Base-by-base conservation (phyloP, 2,113 vertebrate genomes). In the Planiliza haematocheilus region DNA sequence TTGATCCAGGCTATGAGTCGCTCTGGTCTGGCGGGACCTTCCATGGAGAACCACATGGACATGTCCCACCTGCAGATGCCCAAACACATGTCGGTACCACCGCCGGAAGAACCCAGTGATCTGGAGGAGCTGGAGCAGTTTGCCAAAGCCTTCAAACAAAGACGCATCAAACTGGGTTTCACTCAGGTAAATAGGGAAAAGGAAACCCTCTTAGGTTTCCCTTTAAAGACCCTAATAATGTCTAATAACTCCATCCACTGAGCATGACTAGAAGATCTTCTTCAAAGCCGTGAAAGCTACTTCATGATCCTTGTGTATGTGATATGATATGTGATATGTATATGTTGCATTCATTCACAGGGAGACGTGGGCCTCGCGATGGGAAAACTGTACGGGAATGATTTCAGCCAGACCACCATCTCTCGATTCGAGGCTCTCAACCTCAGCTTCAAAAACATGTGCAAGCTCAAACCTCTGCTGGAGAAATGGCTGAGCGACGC, bases 371-470 rank as follows among this genome's bases (percentile, higher is more conserved):
- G 98, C 11, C 90, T 99, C 30, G 98, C 98, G 0, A 99, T 99
- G 98, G 98, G 98, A 16, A 99, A 99, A 83, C 95, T 99, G 2
- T 99, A 99, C 0, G 97, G 98, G 12, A 99, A 99, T 0, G 98
- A 99, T 70, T 99, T 99, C 93, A 99, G 98, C 91, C 98, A 99
- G 91, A 99, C 98, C 0, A 99, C 98, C 7, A 99, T 99, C 72
- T 99, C 98, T 0, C 94, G 98, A 52, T 99, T 99, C 0, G 98
- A 99, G 85, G 98, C 98, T 1, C 96, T 99, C 65, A 99, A 99
- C 79, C 94, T 99, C 39, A 99, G 98, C 91, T 99, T 98, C 85
- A 99, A 99, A 89, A 99, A 99, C 84, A 99, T 99, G 98, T 99
- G 98, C 94, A 99, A 99, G 85, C 95, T 99, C 73, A 99, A 99